Evolutionary conservation across 2,888 invertebrate species (phyloP), one percentile per base, ranked within the genome.

Genomic region (Tetropium fuscum): DNA sequence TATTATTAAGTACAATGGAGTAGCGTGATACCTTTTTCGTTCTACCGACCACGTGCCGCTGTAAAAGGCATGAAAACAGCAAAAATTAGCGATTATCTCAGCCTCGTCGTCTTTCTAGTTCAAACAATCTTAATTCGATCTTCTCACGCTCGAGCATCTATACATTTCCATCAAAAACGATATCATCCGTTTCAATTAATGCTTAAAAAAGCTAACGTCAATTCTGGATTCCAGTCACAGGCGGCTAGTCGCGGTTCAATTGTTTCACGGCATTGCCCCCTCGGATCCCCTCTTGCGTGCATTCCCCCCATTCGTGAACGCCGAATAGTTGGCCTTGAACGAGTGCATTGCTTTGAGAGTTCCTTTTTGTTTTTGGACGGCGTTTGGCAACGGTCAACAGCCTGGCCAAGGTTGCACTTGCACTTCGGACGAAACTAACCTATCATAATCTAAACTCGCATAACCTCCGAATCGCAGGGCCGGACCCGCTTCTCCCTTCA

Each of bases 321-420:
- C 81, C 81, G 76, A 81, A 81, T 79, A 80, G 79, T 78, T 81
- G 80, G 78, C 81, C 81, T 81, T 81, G 81, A 81, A 81, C 80
- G 81, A 81, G 81, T 81, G 80, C 81, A 81, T 81, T 81, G 81
- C 81, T 80, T 80, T 80, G 75, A 76, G 76, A 76, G 70, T 68
- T 75, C 80, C 80, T 81, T 81, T 81, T 80, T 81, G 80, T 80
- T 80, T 80, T 80, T 79, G 79, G 80, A 77, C 74, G 74, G 69
- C 80, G 80, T 80, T 80, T 80, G 80, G 81, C 81, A 80, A 81
- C 81, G 80, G 81, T 82, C 81, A 82, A 81, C 80, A 80, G 79
- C 80, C 81, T 78, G 78, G 78, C 80, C 81, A 81, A 81, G 81
- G 80, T 78, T 80, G 78, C 73, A 66, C 67, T 69, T 69, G 58